phyloP scores from a whole-genome alignment of 2,113 vertebrate species.

The Vicugna pacos region DNA sequence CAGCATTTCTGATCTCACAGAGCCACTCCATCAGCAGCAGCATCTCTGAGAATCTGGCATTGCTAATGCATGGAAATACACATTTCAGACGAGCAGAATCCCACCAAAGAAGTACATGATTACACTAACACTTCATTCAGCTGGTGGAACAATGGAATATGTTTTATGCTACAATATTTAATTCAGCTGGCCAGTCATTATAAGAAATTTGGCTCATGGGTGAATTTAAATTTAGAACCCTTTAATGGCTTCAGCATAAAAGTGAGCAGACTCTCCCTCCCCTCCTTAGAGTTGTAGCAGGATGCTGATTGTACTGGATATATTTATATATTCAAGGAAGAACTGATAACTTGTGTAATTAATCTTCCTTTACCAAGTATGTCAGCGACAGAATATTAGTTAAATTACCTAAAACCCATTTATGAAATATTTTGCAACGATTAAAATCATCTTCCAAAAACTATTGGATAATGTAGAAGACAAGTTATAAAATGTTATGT shows the following conservation, averaged over 20 bases:
- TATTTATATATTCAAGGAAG: slow-evolving; percentile 30
- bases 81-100: not conserved
- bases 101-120: not conserved
- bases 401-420: not conserved
- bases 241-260: slow-evolving; percentile 40
- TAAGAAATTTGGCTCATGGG: not conserved
- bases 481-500: not conserved
- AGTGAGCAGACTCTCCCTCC: not conserved
- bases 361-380: slow-evolving; percentile 22
- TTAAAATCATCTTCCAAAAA: slow-evolving; percentile 30
- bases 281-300: not conserved
- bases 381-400: not conserved
- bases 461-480: not conserved
- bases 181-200: not conserved
- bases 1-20: not conserved
- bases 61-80: not conserved
- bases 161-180: slow-evolving; percentile 22
- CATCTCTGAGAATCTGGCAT: not conserved
- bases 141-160: not conserved
- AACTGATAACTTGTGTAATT: not conserved
- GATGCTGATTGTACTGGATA: slow-evolving; percentile 7
- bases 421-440: not conserved
- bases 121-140: not conserved
- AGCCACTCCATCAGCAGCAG: not conserved
- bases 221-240: slow-evolving; percentile 24